A percentile compares a stretch with the other conserved stretches of the same genome.
Evolutionary conservation across 2,797 vertebrate species (phyloP).

Genomic region (Philypnodon macrostomus): DNA sequence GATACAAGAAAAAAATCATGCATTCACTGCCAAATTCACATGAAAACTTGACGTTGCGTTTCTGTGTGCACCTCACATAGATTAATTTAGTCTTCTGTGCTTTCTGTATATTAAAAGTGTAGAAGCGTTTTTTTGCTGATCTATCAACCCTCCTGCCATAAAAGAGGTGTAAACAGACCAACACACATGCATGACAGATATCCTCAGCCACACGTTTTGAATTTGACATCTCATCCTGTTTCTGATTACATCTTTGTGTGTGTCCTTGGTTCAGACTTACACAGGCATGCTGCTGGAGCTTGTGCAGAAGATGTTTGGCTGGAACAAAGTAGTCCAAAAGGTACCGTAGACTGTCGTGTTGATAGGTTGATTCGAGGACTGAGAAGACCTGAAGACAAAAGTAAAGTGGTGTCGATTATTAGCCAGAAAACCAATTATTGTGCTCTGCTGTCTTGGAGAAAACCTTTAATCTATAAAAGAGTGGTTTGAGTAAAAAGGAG

Average conservation of each 20-base stretch:
- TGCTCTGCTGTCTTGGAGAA: not conserved
- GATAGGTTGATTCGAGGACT: conserved; percentile 82
- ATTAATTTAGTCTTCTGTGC: not conserved
- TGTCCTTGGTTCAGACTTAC: conserved; percentile 66
- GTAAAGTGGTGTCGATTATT: not conserved
- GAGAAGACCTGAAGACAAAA: conserved; percentile 74
- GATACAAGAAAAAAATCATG: too few relatives aligned
- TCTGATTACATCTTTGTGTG: conserved; percentile 43
- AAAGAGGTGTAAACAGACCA: not conserved
- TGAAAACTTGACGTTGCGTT: too few relatives aligned
- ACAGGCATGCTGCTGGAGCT: conserved; percentile 81
- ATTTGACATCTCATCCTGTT: conserved; percentile 28
- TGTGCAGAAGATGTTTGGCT: conserved; percentile 81
- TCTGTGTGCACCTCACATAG: too few relatives aligned
- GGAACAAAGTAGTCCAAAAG: conserved; percentile 83
- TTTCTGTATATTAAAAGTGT: not conserved
- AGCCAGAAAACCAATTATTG: not conserved
- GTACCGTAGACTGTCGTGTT: conserved; percentile 82
- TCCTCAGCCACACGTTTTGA: conserved; percentile 7
- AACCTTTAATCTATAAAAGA: conserved; percentile 3
- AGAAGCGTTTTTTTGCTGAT: not conserved
- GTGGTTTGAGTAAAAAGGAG: conserved; percentile 3
- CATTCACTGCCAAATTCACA: too few relatives aligned
- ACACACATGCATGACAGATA: conserved; percentile 7
- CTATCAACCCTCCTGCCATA: not conserved